Base-by-base conservation (phyloP, 2,113 vertebrate species). In the Campylorhamphus procurvoides region DNA sequence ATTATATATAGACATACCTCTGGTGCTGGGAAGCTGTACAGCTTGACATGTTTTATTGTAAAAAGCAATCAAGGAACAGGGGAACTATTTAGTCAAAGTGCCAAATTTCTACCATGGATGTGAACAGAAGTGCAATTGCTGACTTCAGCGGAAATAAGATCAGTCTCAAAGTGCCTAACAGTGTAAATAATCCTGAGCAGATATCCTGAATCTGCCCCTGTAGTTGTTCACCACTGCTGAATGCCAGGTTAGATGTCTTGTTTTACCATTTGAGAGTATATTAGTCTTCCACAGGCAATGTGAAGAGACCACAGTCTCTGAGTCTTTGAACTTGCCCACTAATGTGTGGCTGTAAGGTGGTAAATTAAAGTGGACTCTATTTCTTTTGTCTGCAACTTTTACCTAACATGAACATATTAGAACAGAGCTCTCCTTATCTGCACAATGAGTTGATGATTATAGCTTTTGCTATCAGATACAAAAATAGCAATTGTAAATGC, bases 401-500 rank as follows among this genome's bases (percentile, higher is more conserved):
- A 69, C 28, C 25, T 64, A 60, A 47, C 28, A 18, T 11, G 11
- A 24, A 40, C 66, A 22, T 56, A 19, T 73, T 58, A 46, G 58
- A 68, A 59, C 3, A 3, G 40, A 90, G 53, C 40, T 73, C 90
- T 27, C 28, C 7, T 19, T 53, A 49, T 53, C 46, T 86, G 29
- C 29, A 69, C 46, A 55, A 35, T n/a, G n/a, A 46, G 1, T 31
- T 56, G 27, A 15, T 82, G 46, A 58, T 68, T 82, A 28, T 37
- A 75, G 29, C 8, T 92, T 85, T 85, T 92, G 31, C 66, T 89
- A 22, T 90, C 40, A 84, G 69, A n/a, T 28, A 58, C 15, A 74
- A 85, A 89, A 90, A 64, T 74, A 96, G 83, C 83, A 85, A 90
- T 59, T 93, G 42, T 71, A 89, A 96, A 87, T 53, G 13, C 37